phyloP scores from a whole-genome alignment of 2,113 vertebrate genomes.

The Dolichallabes microphthalmus region DNA sequence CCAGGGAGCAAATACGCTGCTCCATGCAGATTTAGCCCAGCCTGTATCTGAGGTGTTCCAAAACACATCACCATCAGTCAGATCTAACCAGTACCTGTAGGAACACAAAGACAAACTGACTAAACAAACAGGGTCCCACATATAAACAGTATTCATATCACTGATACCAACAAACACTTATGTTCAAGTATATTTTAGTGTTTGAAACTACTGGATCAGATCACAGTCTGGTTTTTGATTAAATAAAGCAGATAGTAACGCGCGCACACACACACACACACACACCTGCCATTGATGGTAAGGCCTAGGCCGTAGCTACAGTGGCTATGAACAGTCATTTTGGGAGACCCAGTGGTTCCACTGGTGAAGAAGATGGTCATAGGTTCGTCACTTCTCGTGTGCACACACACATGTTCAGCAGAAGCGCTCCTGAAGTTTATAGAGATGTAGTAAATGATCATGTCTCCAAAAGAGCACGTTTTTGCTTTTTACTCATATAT shows the following conservation, averaged over 20 bases:
- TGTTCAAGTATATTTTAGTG: not conserved
- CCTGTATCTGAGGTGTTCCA: constrained; percentile 82
- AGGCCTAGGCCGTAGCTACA: constrained; percentile 76
- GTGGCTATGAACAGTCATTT: constrained; percentile 79
- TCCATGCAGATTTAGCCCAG: constrained; percentile 82
- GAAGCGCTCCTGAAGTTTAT: constrained; percentile 60
- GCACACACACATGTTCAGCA: constrained; percentile 70
- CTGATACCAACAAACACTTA: not conserved
- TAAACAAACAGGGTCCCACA: not conserved
- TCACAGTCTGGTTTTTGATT: not conserved
- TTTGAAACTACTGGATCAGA: not conserved
- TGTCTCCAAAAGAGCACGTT: not conserved
- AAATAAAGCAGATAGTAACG: not conserved
- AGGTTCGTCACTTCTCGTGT: constrained; percentile 71
- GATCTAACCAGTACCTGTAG: constrained; percentile 78
- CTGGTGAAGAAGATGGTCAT: constrained; percentile 83
- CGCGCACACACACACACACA: constrained; percentile 58
- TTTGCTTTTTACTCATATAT: not conserved
- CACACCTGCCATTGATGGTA: constrained; percentile 74
- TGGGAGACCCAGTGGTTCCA: constrained; percentile 77
- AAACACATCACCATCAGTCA: constrained; percentile 72
- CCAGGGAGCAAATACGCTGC: constrained; percentile 77
- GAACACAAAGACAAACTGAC: not conserved
- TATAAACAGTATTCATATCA: not conserved
- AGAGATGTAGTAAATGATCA: not conserved